Evolutionary conservation across 2,888 invertebrate species (phyloP), one percentile per base, ranked within the genome.

Genomic region (Caenorhabditis sp.): DNA sequence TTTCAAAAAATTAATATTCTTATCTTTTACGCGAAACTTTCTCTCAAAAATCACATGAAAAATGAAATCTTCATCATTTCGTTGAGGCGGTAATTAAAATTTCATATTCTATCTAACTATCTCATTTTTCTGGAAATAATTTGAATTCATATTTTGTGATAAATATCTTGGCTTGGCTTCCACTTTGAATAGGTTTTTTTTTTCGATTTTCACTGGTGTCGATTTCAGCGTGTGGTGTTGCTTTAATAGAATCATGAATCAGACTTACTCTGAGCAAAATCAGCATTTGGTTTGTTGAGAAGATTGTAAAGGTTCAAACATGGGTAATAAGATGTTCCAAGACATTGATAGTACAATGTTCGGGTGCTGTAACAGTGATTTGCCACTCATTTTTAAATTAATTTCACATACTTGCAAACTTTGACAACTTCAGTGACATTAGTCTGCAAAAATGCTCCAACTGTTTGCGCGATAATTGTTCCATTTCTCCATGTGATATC

Each of bases 341-440:
- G 77, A 62, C 83, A 83, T 53, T 78, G 81, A 69, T 83, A 82
- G 77, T 80, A 82, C 52, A 74, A 67, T 4, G 80, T 74, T 36
- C 83, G 78, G 14, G 73, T 60, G 56, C 77, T 80, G 70, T 21
- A 79, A 70, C n/a, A n/a, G n/a, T n/a, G n/a, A n/a, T n/a, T n/a
- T n/a, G n/a, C n/a, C n/a, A n/a, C n/a, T n/a, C n/a, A n/a, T n/a
- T n/a, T n/a, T n/a, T n/a, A n/a, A n/a, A 36, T 8, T 8, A 36
- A 36, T 50, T 5, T 4, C 23, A 62, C 73, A 50, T 53, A 79
- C 79, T 79, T 77, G 79, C 79, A 79, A 58, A 79, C 75, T 49
- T 77, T 75, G 52, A 77, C 60, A n/a, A 80, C 57, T 56, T 73
- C 75, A n/a, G 72, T 72, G 31, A 76, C 62, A 56, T 69, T 76